phyloP scores from a whole-genome alignment of 2,797 vertebrate genomes.

The Urophycis tenuis region DNA sequence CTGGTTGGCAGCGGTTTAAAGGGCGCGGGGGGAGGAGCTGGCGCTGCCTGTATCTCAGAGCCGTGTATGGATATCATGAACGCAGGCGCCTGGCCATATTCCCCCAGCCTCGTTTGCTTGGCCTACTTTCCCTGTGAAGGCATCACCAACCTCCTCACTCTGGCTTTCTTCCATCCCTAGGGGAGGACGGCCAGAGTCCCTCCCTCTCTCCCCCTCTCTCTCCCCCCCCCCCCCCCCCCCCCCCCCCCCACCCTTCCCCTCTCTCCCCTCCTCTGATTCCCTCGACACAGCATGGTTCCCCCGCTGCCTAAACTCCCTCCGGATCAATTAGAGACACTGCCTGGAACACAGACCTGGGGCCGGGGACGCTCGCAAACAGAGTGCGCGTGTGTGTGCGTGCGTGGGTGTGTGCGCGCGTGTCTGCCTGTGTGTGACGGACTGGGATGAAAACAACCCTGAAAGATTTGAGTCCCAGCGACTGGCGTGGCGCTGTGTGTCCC shows the following conservation, averaged over 20 bases:
- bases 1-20: not conserved
- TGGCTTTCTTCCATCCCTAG: not conserved
- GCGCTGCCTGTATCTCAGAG: not conserved
- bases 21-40: not conserved
- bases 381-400: not conserved
- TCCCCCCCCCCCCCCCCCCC: not conserved
- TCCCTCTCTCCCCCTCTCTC: not conserved
- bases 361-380: too few species aligned
- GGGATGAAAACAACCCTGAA: not conserved
- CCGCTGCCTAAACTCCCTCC: not conserved
- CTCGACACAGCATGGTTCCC: not conserved
- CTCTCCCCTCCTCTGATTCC: too few species aligned
- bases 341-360: not conserved
- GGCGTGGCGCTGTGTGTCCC: not conserved
- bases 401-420: not conserved
- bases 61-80: not conserved
- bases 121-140: slow-evolving; percentile 1
- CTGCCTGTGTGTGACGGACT: not conserved
- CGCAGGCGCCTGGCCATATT: not conserved
- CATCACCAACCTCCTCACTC: not conserved
- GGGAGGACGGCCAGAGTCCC: not conserved
- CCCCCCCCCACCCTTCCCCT: not conserved
- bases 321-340: not conserved
- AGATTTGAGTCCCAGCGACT: not conserved
- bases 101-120: not conserved